These are phyloP conservation scores for Limnothrissa miodon DNA, from an alignment of 2,113 vertebrate species.

Conservation along the genomic window DNA sequence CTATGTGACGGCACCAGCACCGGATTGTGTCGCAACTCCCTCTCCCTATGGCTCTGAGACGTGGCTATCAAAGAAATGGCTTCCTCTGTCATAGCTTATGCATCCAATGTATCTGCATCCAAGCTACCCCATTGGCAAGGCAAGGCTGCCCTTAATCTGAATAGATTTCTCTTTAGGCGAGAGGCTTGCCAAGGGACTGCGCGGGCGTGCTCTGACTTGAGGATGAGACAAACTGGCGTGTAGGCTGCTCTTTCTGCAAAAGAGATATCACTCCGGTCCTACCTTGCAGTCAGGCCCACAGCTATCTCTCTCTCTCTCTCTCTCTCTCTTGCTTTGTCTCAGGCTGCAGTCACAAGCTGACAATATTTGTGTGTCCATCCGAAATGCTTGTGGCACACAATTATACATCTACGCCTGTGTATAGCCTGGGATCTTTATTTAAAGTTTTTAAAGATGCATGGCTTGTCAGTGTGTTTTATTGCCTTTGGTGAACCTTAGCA, in stretches of 20 bases:
- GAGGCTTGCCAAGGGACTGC: constrained; percentile 47
- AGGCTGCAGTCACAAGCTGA: constrained; percentile 51
- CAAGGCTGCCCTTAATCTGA: constrained; percentile 59
- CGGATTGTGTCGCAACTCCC: no score
- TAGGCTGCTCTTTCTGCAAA: constrained; percentile 42
- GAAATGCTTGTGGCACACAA: constrained; percentile 59
- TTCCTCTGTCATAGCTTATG: constrained; percentile 30
- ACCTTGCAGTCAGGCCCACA: constrained; percentile 47
- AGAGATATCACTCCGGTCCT: constrained; percentile 24
- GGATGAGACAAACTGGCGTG: constrained; percentile 55
- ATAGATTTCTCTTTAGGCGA: constrained; percentile 59
- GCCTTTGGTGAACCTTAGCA: constrained; percentile 52
- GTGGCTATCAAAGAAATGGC: not conserved
- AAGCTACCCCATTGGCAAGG: constrained; percentile 53
- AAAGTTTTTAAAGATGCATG: constrained; percentile 63
- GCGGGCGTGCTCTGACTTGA: constrained; percentile 55
- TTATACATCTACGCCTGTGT: constrained; percentile 65
- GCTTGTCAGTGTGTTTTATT: constrained; percentile 60
- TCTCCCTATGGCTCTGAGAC: no score
- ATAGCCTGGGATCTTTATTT: constrained; percentile 64
- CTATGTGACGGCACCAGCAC: no score
- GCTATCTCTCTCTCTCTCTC: constrained; percentile 21
- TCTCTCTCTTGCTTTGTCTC: constrained; percentile 3
- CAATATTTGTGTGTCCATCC: constrained; percentile 58
- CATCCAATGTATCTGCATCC: constrained; percentile 51